A percentile compares a stretch with the other conserved stretches of the same genome.
These are phyloP conservation scores for Apogon talboti DNA, from an alignment of 2,797 vertebrate species.

Conservation along the genomic window DNA sequence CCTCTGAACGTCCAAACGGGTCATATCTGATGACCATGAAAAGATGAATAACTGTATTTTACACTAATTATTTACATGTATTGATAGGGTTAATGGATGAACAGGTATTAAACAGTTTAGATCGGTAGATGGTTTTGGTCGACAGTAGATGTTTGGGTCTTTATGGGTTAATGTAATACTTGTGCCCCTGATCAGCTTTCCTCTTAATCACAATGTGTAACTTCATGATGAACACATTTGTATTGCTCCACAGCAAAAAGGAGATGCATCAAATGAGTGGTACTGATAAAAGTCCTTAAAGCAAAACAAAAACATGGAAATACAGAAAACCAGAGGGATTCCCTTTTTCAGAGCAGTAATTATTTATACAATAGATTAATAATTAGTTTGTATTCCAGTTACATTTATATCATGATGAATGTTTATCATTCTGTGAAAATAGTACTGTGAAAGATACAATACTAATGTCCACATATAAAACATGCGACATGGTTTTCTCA, in stretches of 20 bases:
- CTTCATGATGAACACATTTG: neutral
- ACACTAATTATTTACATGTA: too few relatives aligned
- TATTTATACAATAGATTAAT: too few relatives aligned
- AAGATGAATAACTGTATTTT: too few relatives aligned
- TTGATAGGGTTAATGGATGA: too few relatives aligned
- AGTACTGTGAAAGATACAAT: neutral
- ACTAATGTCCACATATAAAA: neutral
- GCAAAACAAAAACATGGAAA: slow-evolving; percentile 4
- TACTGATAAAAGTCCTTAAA: neutral
- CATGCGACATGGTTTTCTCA: neutral
- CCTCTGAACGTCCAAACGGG: too few relatives aligned
- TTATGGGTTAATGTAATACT: neutral
- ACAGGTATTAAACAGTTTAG: too few relatives aligned
- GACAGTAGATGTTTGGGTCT: too few relatives aligned
- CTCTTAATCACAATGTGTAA: neutral
- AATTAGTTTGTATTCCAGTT: slow-evolving; percentile 19
- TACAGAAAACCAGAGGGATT: neutral
- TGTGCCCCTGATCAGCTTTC: slow-evolving; percentile 9
- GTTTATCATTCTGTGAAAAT: neutral
- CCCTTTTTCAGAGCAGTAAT: neutral
- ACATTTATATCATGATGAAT: slow-evolving; percentile 11
- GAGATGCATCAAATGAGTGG: neutral
- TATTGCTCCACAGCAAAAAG: neutral
- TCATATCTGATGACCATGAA: too few relatives aligned
- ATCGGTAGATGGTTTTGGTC: too few relatives aligned